Evolutionary conservation across 2,888 invertebrate genomes (phyloP).

Genomic region (Dolomedes plantarius): DNA sequence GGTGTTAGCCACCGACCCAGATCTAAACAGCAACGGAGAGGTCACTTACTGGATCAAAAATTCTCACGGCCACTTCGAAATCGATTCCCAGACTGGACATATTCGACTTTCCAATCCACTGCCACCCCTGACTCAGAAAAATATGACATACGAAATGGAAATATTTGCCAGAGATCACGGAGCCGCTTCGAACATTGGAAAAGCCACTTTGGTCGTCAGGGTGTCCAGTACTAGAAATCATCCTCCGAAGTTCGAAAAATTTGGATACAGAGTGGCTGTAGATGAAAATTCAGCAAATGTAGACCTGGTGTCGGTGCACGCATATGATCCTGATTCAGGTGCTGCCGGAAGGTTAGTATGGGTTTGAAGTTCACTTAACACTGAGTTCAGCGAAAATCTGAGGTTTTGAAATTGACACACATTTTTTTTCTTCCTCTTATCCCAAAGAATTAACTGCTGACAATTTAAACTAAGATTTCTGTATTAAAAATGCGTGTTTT

Average conservation of each 20-base stretch:
- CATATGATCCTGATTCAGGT: slow-evolving; percentile 73
- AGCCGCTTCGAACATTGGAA: slow-evolving; percentile 74
- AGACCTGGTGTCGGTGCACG: slow-evolving; percentile 73
- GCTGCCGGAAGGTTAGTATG: slow-evolving; percentile 68
- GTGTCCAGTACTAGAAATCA: slow-evolving; percentile 74
- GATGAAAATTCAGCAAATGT: slow-evolving; percentile 74
- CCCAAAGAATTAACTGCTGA: no score
- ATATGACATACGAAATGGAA: slow-evolving; percentile 74
- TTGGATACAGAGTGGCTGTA: slow-evolving; percentile 74
- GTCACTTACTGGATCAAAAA: slow-evolving; percentile 75
- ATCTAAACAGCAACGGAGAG: slow-evolving; percentile 74
- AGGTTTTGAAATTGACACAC: no score
- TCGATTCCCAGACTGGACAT: slow-evolving; percentile 74
- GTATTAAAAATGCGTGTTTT: no score
- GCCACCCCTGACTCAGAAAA: slow-evolving; percentile 61
- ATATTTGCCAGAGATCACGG: slow-evolving; percentile 75
- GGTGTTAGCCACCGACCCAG: slow-evolving; percentile 74
- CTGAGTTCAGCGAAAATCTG: no score
- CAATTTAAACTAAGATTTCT: no score
- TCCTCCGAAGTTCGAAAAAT: slow-evolving; percentile 74
- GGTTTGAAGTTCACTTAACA: no score
- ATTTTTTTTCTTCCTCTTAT: no score
- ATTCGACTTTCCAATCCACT: slow-evolving; percentile 73
- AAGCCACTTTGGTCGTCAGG: slow-evolving; percentile 73
- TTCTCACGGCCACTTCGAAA: slow-evolving; percentile 75